Conservation (phyloP, 2,888 invertebrate species). For the Ochropleura leucogaster region DNA sequence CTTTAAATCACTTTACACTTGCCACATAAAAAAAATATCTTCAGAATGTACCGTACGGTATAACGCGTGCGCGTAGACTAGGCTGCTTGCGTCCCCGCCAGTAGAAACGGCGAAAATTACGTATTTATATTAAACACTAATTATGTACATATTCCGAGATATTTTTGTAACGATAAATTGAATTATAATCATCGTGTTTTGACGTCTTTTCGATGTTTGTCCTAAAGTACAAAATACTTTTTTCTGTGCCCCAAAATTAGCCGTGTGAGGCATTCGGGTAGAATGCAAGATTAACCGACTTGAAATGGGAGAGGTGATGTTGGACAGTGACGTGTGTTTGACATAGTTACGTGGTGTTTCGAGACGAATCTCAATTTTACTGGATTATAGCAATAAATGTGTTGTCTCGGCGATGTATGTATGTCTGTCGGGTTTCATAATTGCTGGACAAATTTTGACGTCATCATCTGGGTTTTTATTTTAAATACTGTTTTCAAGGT, state of each 20-base stretch:
- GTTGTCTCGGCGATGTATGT: constrained; percentile 17
- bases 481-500: background rate
- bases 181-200: constrained; percentile 67
- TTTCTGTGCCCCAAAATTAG: constrained; percentile 35
- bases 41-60: constrained; percentile 80
- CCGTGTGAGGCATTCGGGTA: constrained; percentile 30
- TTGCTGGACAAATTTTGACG: constrained; percentile 38
- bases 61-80: constrained; percentile 82
- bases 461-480: background rate
- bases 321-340: constrained; percentile 24
- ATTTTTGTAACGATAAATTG: constrained; percentile 74
- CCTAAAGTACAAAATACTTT: constrained; percentile 23
- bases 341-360: constrained; percentile 28
- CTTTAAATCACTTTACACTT: constrained; percentile 82
- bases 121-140: constrained; percentile 85
- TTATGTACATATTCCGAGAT: constrained; percentile 80
- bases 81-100: constrained; percentile 61
- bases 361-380: constrained; percentile 24
- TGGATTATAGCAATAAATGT: constrained; percentile 24
- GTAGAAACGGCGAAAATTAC: constrained; percentile 75
- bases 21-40: constrained; percentile 76
- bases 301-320: constrained; percentile 28
- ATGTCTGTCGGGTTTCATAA: constrained; percentile 11
- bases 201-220: constrained; percentile 50
- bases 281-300: constrained; percentile 40